Percentiles rank a stretch among this genome's conserved stretches.
These are phyloP conservation scores for Agrilus biguttatus DNA, from an alignment of 2,888 invertebrate species.

Conservation along the genomic window DNA sequence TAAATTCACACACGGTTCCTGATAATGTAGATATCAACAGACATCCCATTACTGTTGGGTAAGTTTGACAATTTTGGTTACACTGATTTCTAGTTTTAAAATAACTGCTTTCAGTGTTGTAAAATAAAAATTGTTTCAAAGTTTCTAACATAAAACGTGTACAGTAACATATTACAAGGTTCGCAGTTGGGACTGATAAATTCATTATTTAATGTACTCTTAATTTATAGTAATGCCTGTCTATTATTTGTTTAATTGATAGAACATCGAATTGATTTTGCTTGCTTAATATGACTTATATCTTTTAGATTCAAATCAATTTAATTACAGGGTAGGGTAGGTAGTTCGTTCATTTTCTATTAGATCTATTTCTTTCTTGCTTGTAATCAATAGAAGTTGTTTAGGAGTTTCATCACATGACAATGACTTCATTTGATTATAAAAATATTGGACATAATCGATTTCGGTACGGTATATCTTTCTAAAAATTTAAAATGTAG, in stretches of 20 bases:
- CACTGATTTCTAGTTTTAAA: neutral
- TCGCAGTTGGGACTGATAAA: too few relatives aligned
- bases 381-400: neutral
- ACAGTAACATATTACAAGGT: neutral
- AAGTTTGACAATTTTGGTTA: constrained; percentile 20
- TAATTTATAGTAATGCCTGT: too few relatives aligned
- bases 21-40: constrained; percentile 48
- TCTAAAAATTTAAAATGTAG: too few relatives aligned
- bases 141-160: constrained; percentile 1
- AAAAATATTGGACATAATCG: too few relatives aligned
- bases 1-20: constrained; percentile 24
- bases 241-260: too few relatives aligned
- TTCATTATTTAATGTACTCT: too few relatives aligned
- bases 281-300: neutral
- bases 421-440: too few relatives aligned
- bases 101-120: constrained; percentile 4
- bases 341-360: neutral
- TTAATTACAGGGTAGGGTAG: too few relatives aligned
- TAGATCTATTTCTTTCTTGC: neutral
- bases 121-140: neutral
- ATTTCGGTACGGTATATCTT: too few relatives aligned
- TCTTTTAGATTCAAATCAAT: too few relatives aligned
- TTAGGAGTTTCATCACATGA: neutral
- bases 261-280: too few relatives aligned
- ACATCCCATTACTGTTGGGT: constrained; percentile 52